Evolutionary conservation across 2,888 invertebrate genomes (phyloP), one percentile per base, ranked within the genome.

Genomic region (Apotomis turbidana): DNA sequence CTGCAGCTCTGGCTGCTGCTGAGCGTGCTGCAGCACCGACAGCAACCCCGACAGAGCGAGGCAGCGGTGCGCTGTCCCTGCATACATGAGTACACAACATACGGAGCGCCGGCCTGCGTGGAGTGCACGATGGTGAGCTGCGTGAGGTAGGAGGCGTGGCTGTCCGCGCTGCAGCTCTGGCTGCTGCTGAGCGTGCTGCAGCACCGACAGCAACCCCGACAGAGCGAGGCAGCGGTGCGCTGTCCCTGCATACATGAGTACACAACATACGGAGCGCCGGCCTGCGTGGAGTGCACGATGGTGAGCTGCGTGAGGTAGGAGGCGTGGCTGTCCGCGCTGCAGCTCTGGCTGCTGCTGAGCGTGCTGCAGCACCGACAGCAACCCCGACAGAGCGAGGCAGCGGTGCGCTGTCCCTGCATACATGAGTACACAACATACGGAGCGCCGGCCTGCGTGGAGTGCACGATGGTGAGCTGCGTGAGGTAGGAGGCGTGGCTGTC

Each of bases 161-260:
- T 93, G 83, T 81, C 84, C 10, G 87, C 88, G 76, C 87, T 87
- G 80, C 81, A 80, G 73, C 81, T 76, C 77, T 85, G 85, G 54
- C 87, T 87, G 78, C 78, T 80, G 8, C 67, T 59, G 38, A 74
- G 96, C 92, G 82, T 95, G 94, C 52, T 95, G 95, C 71, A 97
- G 87, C 44, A 97, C 89, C 68, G 96, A 94, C 38, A 97, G 88
- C 83, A 96, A 96, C 0, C 97, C 97, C 8, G 92, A 93, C 0
- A 27, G 27, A 27, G 27, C 27, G 27, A 27, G 27, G 27, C 27
- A 27, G 27, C 27, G 27, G 27, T 27, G 27, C 27, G 27, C 27
- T 27, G 27, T 27, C 27, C 27, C 27, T 27, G 27, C 27, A 27
- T 27, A 27, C 27, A 27, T 27, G 27, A 97, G 95, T 6, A 86